phyloP scores from a whole-genome alignment of 2,797 vertebrate genomes.

The Crax fasciolata region DNA sequence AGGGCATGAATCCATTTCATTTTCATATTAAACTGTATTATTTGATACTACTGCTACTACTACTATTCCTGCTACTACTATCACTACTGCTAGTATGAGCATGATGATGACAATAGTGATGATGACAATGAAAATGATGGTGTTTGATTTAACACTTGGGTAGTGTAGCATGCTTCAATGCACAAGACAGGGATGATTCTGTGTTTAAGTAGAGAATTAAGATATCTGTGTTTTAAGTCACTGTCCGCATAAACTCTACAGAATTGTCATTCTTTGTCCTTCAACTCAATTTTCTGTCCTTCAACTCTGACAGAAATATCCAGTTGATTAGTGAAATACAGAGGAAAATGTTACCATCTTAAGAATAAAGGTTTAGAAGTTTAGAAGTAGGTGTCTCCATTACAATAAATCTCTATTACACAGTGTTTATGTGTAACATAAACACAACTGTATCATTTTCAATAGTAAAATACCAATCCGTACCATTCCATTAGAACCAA shows the following conservation, averaged over 20 bases:
- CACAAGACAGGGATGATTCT: background rate
- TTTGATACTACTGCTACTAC: background rate
- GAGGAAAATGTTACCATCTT: background rate
- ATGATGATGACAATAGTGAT: background rate
- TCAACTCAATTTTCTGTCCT: background rate
- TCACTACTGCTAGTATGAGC: too few relatives aligned
- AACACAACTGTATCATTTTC: background rate
- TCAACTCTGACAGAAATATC: background rate
- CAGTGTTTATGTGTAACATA: background rate
- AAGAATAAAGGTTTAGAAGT: background rate
- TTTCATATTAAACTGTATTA: background rate
- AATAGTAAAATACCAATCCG: background rate
- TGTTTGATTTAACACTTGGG: background rate
- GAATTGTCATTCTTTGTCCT: background rate
- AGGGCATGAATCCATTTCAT: background rate
- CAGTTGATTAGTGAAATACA: background rate
- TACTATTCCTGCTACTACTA: background rate
- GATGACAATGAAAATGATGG: background rate
- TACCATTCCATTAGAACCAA: too few relatives aligned
- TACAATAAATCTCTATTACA: background rate
- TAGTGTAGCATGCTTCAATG: too few relatives aligned
- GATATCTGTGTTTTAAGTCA: background rate
- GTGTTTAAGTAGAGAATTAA: background rate
- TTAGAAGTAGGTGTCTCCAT: background rate
- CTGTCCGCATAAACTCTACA: background rate